Base-by-base conservation (phyloP, 2,113 vertebrate genomes). In the Felis chaus region DNA sequence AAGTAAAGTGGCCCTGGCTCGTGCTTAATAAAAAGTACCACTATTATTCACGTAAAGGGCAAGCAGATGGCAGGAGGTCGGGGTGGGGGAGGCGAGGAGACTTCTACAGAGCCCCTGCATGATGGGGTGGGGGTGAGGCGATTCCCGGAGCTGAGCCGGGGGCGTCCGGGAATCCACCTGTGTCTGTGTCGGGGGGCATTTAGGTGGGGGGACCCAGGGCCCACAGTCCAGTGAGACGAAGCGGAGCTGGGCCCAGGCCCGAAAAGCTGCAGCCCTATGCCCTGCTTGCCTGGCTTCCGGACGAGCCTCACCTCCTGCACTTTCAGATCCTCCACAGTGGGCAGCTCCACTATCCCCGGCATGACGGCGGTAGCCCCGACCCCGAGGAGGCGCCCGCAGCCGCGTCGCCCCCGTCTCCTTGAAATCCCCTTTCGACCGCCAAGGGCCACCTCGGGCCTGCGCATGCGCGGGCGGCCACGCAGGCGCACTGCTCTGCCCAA, bases 241-340 rank as follows among this genome's bases (percentile, higher is more conserved):
- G 73, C 48, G 2, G 21, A n/a, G 25, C 41, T 79, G 25, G 91
- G 88, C 95, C 95, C 53, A 55, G 69, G 88, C 41, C 74, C 19
- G 63, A 41, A 23, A 63, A 80, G 78, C 74, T 33, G 74, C 87
- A 76, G 63, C 66, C 93, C 55, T 27, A 14, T 4, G 68, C 78
- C 97, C 88, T 61, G 86, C 84, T 50, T 57, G 95, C 96, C 85
- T 63, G 93, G 85, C 79, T 83, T 95, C 50, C 36, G 29, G 18
- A 80, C 45, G 16, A 91, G 50, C 73, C 99, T 99, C 98, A 99
- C 99, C 99, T 99, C 99, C 21, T 98, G 99, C 94, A 99, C 99
- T 4, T 98, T 99, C 81, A 99, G 99, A 89, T 99, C 99, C 98
- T 99, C 98, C 91, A 99, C 25, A 6, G 99, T 71, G 9, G 99